These are phyloP conservation scores for Porites lobata DNA, from an alignment of 92 coral and sea anemone species.

Conservation along the genomic window DNA sequence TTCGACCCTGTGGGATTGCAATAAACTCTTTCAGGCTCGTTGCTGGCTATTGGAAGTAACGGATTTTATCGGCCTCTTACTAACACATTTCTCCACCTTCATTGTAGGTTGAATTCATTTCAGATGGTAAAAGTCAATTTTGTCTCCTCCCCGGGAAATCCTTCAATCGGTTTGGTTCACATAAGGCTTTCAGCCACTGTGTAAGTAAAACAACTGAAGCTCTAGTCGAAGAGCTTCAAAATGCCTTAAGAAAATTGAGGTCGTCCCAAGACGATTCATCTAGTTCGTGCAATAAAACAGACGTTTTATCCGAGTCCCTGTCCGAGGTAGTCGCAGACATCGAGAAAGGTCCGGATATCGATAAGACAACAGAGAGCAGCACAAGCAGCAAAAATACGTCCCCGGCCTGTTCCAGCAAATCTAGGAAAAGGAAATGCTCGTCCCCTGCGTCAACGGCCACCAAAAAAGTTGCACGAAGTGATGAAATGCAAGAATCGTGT, in stretches of 20 bases:
- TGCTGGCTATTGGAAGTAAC: too few relatives aligned
- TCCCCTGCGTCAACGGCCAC: constrained; percentile 2
- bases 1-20: too few relatives aligned
- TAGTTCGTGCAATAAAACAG: not conserved
- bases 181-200: not conserved
- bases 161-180: constrained; percentile 1
- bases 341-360: not conserved
- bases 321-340: not conserved
- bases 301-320: not conserved
- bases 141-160: constrained; percentile 2
- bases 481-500: constrained; percentile 16
- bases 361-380: not conserved
- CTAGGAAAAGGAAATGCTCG: not conserved
- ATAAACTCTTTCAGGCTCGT: too few relatives aligned
- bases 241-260: constrained; percentile 4
- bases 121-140: constrained; percentile 6
- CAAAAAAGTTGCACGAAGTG: constrained; percentile 4
- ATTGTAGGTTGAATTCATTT: constrained; percentile 2
- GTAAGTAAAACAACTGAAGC: not conserved
- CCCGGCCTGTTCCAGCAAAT: not conserved
- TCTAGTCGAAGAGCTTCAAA: constrained; percentile 1
- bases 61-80: too few relatives aligned
- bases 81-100: not conserved
- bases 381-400: not conserved
- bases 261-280: constrained; percentile 2